Evolutionary conservation across 2,797 vertebrate genomes (phyloP).

Genomic region (Furcifer pardalis): DNA sequence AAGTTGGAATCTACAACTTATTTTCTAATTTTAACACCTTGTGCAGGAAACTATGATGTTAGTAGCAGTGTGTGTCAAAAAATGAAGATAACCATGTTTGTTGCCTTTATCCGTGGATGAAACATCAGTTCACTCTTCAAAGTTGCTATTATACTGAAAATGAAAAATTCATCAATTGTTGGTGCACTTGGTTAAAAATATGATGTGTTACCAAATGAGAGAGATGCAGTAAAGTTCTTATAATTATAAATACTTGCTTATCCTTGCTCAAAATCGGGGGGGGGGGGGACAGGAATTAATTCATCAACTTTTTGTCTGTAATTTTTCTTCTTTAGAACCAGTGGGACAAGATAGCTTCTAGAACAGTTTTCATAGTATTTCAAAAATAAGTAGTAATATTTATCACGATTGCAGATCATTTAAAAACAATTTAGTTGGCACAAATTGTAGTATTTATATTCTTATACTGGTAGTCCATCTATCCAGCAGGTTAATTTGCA

Average conservation of each 20-base stretch:
- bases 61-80: background rate
- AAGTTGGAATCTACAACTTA: background rate
- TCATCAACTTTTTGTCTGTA: background rate
- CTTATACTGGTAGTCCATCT: background rate
- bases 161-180: background rate
- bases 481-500: background rate
- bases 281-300: background rate
- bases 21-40: background rate
- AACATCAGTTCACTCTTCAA: background rate
- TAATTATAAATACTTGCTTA: background rate
- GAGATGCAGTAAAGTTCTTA: background rate
- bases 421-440: background rate
- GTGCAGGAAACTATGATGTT: background rate
- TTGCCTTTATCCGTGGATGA: background rate
- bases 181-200: background rate
- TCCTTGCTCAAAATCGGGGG: background rate
- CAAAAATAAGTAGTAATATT: background rate
- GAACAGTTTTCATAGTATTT: background rate
- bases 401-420: background rate
- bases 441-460: background rate
- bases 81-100: background rate
- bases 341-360: background rate
- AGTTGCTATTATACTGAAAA: background rate
- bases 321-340: background rate
- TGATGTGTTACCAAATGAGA: background rate